Evolutionary conservation across 2,888 invertebrate genomes (phyloP), one percentile per base, ranked within the genome.

Genomic region (Liopterus haemorrhoidalis): DNA sequence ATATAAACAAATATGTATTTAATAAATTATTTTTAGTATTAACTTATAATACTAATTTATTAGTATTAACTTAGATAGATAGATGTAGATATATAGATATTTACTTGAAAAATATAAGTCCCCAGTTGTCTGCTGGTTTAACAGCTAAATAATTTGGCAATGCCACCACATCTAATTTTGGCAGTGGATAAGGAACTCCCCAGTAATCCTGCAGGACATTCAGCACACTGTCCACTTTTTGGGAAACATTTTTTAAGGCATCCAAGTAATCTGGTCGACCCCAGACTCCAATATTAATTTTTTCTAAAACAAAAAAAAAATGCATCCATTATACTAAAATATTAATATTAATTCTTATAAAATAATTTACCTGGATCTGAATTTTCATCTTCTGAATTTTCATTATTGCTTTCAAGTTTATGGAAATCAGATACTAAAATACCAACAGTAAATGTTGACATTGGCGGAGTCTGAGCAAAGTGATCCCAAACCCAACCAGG

Each of bases 101-200:
- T 70, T 70, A 87, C 87, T 80, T 85, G 62, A 86, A 85, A 24
- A 85, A 71, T 52, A 87, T 74, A 2, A 88, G 69, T 3, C 88
- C 88, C 86, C 86, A 88, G 58, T 79, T 82, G 56, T 87, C 86
- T 3, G 81, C 79, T 0, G 86, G 83, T 53, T 81, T 79, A 2
- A 81, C 77, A 0, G 81, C 79, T 49, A 76, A 73, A 52, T 83
- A 80, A 49, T 77, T 79, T 0, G 88, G 88, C 37, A 87, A 66
- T 0, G 84, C 84, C 0, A 88, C 72, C 2, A 87, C 68, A 60
- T 88, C 85, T 50, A 88, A 63, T 59, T 80, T 80, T 0, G 74
- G 70, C 27, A 87, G 59, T 0, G 83, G 82, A 48, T 82, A 71
- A 0, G 80, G 72, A n/a, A 75, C 71, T 38, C 74, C 73, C 72